Conservation (phyloP, 2,888 invertebrate species). For the Reticulitermes lucifugus region DNA sequence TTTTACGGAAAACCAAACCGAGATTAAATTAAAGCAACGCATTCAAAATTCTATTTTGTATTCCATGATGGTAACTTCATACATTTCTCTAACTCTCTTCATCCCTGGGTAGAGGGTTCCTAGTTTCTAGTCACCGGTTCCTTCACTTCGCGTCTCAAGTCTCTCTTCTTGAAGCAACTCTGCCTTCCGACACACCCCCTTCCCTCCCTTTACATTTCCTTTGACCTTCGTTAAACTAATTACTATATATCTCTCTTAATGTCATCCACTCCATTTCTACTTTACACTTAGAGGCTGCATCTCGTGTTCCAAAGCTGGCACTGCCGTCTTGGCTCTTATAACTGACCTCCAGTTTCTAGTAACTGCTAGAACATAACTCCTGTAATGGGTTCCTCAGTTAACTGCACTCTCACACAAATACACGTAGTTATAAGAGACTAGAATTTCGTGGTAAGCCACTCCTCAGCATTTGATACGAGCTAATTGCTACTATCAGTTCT, state of each 20-base stretch:
- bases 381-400: not conserved
- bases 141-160: not conserved
- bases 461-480: not conserved
- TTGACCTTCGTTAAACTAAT: slow-evolving; percentile 38
- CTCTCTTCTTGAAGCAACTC: not conserved
- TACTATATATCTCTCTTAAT: slow-evolving; percentile 38
- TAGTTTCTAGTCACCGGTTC: too few species aligned
- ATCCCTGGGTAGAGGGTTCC: too few species aligned
- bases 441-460: not conserved
- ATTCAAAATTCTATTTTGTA: slow-evolving; percentile 16
- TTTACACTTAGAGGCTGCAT: not conserved
- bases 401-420: not conserved
- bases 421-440: slow-evolving; percentile 3
- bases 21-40: not conserved
- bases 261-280: slow-evolving; percentile 28
- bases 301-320: not conserved
- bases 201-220: slow-evolving; percentile 3
- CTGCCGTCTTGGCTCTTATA: slow-evolving; percentile 12
- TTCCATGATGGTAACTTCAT: slow-evolving; percentile 22
- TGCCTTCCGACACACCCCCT: not conserved
- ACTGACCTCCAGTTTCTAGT: not conserved
- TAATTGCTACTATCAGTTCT: not conserved
- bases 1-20: not conserved
- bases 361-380: slow-evolving; percentile 3
- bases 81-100: not conserved